phyloP scores from a whole-genome alignment of 2,113 vertebrate species.

The Manacus vitellinus region DNA sequence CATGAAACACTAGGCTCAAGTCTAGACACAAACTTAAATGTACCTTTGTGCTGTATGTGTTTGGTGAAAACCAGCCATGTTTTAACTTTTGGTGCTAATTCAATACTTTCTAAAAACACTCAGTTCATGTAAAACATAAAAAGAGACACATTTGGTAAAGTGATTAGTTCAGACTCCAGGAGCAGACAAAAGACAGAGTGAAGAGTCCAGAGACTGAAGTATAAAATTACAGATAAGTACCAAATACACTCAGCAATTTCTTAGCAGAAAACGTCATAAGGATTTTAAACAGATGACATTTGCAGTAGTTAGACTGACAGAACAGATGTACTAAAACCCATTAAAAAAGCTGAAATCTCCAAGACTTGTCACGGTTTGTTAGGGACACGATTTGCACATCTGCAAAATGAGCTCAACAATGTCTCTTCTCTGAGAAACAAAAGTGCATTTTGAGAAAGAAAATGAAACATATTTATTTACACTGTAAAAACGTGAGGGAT shows the following conservation, averaged over 20 bases:
- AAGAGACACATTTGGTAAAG: neutral
- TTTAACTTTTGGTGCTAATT: neutral
- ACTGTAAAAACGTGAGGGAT: neutral
- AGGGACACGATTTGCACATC: neutral
- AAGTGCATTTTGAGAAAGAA: neutral
- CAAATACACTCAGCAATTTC: slow-evolving; percentile 36
- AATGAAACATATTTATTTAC: neutral
- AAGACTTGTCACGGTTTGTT: slow-evolving; percentile 32
- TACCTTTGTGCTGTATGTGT: neutral
- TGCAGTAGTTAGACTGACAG: slow-evolving; percentile 35
- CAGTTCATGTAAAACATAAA: neutral
- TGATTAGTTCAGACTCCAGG: neutral
- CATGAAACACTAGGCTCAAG: neutral
- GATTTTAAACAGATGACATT: slow-evolving; percentile 26
- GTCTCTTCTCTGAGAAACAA: neutral
- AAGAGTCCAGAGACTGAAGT: slow-evolving; percentile 7
- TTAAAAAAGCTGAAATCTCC: neutral
- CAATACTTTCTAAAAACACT: neutral
- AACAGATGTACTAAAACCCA: slow-evolving; percentile 33
- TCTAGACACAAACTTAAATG: neutral
- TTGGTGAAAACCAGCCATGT: accelerated
- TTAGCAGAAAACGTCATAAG: neutral
- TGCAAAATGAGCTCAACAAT: neutral
- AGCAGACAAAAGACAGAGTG: neutral
- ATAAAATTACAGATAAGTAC: slow-evolving; percentile 50